phyloP scores from a whole-genome alignment of 2,797 vertebrate genomes.

The Lacerta viridis region DNA sequence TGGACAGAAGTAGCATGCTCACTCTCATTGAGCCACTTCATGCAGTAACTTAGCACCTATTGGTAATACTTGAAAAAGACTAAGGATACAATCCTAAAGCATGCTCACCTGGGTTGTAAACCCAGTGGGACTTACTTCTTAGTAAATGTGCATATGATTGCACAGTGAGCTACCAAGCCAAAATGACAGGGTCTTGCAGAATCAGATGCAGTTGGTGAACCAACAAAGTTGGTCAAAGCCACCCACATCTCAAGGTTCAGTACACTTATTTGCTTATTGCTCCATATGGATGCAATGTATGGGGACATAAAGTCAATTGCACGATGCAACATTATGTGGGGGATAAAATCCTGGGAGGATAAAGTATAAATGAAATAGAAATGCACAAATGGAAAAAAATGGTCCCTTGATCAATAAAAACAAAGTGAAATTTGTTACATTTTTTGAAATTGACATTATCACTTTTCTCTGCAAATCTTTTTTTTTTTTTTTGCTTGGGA shows the following conservation, averaged over 20 bases:
- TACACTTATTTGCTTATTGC: not conserved
- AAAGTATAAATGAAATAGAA: not conserved
- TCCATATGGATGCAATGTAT: not conserved
- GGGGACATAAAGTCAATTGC: too few relatives aligned
- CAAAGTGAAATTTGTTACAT: not conserved
- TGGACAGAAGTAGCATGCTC: too few relatives aligned
- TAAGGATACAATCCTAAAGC: not conserved
- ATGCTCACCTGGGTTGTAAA: not conserved
- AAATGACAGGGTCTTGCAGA: not conserved
- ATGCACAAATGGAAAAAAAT: not conserved
- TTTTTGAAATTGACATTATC: not conserved
- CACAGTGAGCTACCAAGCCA: not conserved
- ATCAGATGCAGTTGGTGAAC: not conserved
- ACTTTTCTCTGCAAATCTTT: not conserved
- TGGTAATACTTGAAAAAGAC: not conserved
- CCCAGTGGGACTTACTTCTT: not conserved
- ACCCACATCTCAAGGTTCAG: not conserved
- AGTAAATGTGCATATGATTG: not conserved
- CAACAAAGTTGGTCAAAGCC: not conserved
- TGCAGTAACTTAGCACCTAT: too few relatives aligned
- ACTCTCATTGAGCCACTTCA: too few relatives aligned
- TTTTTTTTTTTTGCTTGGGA: not conserved
- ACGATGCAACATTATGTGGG: too few relatives aligned
- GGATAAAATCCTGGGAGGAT: not conserved
- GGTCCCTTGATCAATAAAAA: not conserved